These are phyloP conservation scores for Crenichthys baileyi DNA, from an alignment of 2,797 vertebrate genomes.

Conservation along the genomic window DNA sequence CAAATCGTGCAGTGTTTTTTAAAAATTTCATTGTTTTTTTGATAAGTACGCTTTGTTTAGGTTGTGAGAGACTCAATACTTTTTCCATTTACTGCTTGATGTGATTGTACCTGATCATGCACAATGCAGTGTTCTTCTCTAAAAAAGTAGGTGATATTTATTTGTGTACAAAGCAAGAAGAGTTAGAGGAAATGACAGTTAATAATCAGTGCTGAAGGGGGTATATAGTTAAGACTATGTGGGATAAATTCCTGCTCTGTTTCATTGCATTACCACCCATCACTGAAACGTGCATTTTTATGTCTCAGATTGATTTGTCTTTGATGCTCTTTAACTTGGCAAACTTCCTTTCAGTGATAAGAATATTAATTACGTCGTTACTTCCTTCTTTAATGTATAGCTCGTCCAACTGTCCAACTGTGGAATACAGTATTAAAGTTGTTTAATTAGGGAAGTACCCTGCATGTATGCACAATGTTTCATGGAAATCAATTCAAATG, in stretches of 20 bases:
- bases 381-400: constrained; percentile 44
- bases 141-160: constrained; percentile 35
- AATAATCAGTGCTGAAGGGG: constrained; percentile 30
- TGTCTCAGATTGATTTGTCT: constrained; percentile 60
- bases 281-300: constrained; percentile 49
- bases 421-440: constrained; percentile 13
- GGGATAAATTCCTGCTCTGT: constrained; percentile 54
- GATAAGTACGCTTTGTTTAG: background rate
- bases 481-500: no score
- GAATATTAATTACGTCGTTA: constrained; percentile 76
- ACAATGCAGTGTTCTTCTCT: background rate
- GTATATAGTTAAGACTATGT: constrained; percentile 21
- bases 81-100: background rate
- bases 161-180: constrained; percentile 20
- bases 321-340: constrained; percentile 66
- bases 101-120: constrained; percentile 9
- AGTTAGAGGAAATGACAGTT: constrained; percentile 18
- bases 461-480: no score
- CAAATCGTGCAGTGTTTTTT: background rate
- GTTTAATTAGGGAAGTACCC: no score
- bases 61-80: constrained; percentile 10
- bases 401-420: constrained; percentile 27
- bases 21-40: background rate
- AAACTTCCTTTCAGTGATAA: constrained; percentile 64
- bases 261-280: constrained; percentile 60